Conservation (phyloP, 2,113 vertebrate species). For the Notechis scutatus region DNA sequence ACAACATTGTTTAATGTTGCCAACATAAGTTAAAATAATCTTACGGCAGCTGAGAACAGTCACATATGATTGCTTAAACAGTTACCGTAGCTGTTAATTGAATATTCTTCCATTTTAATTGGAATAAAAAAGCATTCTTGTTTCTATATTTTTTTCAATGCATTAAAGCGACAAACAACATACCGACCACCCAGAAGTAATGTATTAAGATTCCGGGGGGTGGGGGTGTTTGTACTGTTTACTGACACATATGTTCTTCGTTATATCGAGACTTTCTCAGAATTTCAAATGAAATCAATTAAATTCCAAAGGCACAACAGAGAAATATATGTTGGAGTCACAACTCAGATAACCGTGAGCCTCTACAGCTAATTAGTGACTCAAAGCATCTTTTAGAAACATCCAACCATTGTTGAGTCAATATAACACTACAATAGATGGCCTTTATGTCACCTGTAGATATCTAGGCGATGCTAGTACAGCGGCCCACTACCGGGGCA, state of each 20-base stretch:
- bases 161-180: conserved; percentile 46
- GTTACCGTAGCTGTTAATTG: conserved; percentile 49
- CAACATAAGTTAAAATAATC: background rate
- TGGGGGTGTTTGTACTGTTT: conserved; percentile 5
- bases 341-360: background rate
- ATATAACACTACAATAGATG: background rate
- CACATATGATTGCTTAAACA: conserved; percentile 29
- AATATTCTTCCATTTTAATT: conserved; percentile 48
- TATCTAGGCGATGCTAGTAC: background rate
- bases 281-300: conserved; percentile 44
- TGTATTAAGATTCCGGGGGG: conserved; percentile 42
- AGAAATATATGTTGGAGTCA: too few relatives aligned
- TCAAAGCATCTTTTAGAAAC: background rate
- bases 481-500: too few relatives aligned
- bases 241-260: conserved; percentile 65
- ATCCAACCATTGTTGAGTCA: background rate
- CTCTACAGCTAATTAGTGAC: background rate
- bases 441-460: background rate
- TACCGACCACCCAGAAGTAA: conserved; percentile 71
- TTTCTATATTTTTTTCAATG: conserved; percentile 30
- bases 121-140: conserved; percentile 29
- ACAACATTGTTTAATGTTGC: background rate
- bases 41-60: conserved; percentile 21
- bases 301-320: background rate
- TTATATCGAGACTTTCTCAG: conserved; percentile 57